These are phyloP conservation scores for Cephonodes hylas DNA, from an alignment of 2,888 invertebrate species.

Conservation along the genomic window DNA sequence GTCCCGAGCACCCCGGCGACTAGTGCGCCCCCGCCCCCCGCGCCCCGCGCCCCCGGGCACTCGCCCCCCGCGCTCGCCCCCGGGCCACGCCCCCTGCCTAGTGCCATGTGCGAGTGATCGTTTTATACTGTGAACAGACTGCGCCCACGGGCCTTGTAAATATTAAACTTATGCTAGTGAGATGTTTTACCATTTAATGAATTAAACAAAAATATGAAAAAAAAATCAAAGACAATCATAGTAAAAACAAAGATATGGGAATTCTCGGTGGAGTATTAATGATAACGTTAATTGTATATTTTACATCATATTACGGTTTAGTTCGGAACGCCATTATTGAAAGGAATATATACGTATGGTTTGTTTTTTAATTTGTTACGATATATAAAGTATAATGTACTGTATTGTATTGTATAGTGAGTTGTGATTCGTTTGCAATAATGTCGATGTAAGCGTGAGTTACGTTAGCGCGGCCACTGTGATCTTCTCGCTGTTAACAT, in stretches of 20 bases:
- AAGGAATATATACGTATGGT: slow-evolving; percentile 32
- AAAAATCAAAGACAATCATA: slow-evolving; percentile 69
- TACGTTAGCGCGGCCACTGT: slow-evolving; percentile 35
- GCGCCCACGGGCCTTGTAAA: slow-evolving; percentile 65
- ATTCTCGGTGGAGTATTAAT: slow-evolving; percentile 66
- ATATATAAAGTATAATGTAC: slow-evolving; percentile 31
- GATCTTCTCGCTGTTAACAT: slow-evolving; percentile 49
- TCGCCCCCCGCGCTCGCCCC: slow-evolving; percentile 17
- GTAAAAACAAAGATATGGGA: slow-evolving; percentile 43
- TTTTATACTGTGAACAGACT: slow-evolving; percentile 75
- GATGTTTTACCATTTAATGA: slow-evolving; percentile 73
- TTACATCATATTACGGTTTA: slow-evolving; percentile 59
- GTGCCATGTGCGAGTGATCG: slow-evolving; percentile 64
- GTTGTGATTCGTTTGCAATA: slow-evolving; percentile 29
- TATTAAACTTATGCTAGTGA: slow-evolving; percentile 73
- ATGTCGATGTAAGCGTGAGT: slow-evolving; percentile 39
- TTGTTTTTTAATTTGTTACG: slow-evolving; percentile 55
- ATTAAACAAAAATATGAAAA: slow-evolving; percentile 43
- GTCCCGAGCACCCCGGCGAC: slow-evolving; percentile 99
- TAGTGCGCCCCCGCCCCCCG: slow-evolving; percentile 76
- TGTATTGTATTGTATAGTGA: slow-evolving; percentile 24
- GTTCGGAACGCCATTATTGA: slow-evolving; percentile 44
- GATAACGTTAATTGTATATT: slow-evolving; percentile 58
- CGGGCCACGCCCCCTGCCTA: slow-evolving; percentile 13
- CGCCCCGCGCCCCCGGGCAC: slow-evolving; percentile 67